A percentile compares a stretch with the other conserved stretches of the same genome.
These are phyloP conservation scores for Hyppa rectilinea DNA, from an alignment of 2,888 invertebrate species.

Conservation along the genomic window DNA sequence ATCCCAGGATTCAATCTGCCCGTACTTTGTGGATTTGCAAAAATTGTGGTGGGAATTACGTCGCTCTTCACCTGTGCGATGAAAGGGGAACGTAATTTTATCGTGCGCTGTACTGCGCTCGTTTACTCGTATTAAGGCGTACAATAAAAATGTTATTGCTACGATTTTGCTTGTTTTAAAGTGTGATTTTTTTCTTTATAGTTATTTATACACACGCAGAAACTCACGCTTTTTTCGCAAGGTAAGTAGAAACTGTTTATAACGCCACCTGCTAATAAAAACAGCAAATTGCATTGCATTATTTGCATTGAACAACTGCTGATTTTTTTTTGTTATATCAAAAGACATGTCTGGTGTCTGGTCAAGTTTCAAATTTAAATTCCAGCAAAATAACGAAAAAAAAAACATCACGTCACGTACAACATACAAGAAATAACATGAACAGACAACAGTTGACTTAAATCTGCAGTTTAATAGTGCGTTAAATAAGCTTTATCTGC, in stretches of 20 bases:
- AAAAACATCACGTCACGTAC: too few relatives aligned
- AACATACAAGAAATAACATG: too few relatives aligned
- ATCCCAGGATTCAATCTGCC: slow-evolving; percentile 73
- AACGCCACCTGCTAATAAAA: too few relatives aligned
- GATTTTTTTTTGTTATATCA: not conserved
- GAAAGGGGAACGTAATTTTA: slow-evolving; percentile 65
- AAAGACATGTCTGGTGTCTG: not conserved
- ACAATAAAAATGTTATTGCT: slow-evolving; percentile 29
- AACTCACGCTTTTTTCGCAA: not conserved
- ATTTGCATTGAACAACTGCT: too few relatives aligned
- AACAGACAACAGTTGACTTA: too few relatives aligned
- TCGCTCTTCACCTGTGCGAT: slow-evolving; percentile 65
- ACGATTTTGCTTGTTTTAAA: slow-evolving; percentile 12
- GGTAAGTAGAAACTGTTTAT: not conserved
- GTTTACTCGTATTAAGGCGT: slow-evolving; percentile 50
- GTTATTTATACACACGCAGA: too few relatives aligned
- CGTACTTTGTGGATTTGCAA: slow-evolving; percentile 80
- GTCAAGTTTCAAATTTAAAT: too few relatives aligned
- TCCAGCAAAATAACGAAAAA: too few relatives aligned
- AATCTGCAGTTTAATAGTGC: too few relatives aligned
- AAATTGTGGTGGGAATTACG: slow-evolving; percentile 75
- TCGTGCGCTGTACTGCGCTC: slow-evolving; percentile 50
- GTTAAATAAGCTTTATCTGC: too few relatives aligned
- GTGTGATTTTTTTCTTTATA: not conserved
- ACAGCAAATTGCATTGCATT: too few relatives aligned